A percentile compares a stretch with the other conserved stretches of the same genome.
phyloP scores from a whole-genome alignment of 2,113 vertebrate species.

The Salvelinus namaycush region DNA sequence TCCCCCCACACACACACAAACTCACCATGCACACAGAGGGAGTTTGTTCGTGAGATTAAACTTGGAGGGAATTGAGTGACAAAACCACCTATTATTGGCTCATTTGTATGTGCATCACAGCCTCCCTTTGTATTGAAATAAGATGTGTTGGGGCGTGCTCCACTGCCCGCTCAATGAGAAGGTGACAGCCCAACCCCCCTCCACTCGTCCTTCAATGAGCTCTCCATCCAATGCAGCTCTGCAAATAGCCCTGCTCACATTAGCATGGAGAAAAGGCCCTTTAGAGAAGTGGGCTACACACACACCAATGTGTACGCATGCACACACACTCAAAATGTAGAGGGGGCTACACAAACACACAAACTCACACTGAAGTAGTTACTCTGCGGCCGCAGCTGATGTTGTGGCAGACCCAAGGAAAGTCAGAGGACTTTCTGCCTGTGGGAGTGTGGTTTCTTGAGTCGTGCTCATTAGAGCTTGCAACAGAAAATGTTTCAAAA shows the following conservation, averaged over 20 bases:
- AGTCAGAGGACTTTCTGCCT: no score
- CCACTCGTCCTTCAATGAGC: slow-evolving; percentile 27
- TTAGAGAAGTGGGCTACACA: no score
- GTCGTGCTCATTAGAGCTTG: no score
- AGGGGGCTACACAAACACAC: neutral
- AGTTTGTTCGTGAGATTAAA: slow-evolving; percentile 61
- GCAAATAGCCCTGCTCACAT: slow-evolving; percentile 1
- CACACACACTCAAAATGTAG: no score
- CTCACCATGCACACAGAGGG: slow-evolving; percentile 18
- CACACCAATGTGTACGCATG: slow-evolving; percentile 13
- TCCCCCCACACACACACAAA: neutral
- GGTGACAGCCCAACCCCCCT: slow-evolving; percentile 41
- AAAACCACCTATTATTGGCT: slow-evolving; percentile 65
- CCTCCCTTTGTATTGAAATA: slow-evolving; percentile 57
- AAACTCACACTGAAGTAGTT: no score
- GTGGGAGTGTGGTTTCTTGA: no score
- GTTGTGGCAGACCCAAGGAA: no score
- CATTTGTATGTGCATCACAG: slow-evolving; percentile 74
- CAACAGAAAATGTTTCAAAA: no score
- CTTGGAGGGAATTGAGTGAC: slow-evolving; percentile 52
- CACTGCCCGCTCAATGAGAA: slow-evolving; percentile 52
- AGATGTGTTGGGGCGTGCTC: slow-evolving; percentile 60
- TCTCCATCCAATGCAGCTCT: slow-evolving; percentile 25
- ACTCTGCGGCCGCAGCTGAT: slow-evolving; percentile 17
- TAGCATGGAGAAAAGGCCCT: neutral